A percentile compares a stretch with the other conserved stretches of the same genome.
These are phyloP conservation scores for Malurus splendens DNA, from an alignment of 2,797 vertebrate genomes.

Conservation along the genomic window DNA sequence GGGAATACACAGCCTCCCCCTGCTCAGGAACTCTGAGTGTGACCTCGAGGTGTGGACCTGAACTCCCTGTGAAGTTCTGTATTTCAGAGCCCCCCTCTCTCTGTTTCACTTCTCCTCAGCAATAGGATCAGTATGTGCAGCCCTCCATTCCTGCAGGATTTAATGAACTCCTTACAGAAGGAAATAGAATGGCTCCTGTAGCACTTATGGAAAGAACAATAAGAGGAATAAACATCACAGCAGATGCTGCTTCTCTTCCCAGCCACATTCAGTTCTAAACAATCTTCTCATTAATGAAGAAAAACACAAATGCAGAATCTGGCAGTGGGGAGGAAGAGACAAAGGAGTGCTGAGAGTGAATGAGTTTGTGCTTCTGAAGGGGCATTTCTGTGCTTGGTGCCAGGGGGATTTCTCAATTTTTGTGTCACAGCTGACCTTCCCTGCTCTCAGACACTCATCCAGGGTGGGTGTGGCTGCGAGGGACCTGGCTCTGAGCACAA, in stretches of 20 bases:
- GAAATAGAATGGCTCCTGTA: not conserved
- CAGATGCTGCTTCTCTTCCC: conserved; percentile 7
- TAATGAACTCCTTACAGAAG: not conserved
- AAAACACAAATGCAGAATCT: conserved; percentile 19
- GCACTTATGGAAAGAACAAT: not conserved
- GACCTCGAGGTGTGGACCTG: not conserved
- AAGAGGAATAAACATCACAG: not conserved
- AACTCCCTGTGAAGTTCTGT: not conserved
- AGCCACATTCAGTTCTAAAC: conserved; percentile 8
- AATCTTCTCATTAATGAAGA: conserved; percentile 31
- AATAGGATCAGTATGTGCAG: not conserved
- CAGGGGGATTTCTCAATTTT: not conserved
- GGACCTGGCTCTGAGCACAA: not conserved
- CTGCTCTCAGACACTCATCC: not conserved
- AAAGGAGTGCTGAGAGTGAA: not conserved
- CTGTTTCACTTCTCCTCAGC: not conserved
- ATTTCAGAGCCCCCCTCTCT: not conserved
- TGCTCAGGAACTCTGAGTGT: not conserved
- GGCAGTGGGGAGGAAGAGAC: not conserved
- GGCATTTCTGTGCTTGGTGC: not conserved
- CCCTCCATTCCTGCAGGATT: not conserved
- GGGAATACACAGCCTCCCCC: not conserved
- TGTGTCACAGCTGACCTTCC: not conserved
- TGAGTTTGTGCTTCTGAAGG: not conserved
- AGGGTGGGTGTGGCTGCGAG: not conserved